Percentiles rank a stretch among this genome's conserved stretches.
Conservation (phyloP, 2,888 invertebrate genomes). For the Caenorhabditis sp. region DNA sequence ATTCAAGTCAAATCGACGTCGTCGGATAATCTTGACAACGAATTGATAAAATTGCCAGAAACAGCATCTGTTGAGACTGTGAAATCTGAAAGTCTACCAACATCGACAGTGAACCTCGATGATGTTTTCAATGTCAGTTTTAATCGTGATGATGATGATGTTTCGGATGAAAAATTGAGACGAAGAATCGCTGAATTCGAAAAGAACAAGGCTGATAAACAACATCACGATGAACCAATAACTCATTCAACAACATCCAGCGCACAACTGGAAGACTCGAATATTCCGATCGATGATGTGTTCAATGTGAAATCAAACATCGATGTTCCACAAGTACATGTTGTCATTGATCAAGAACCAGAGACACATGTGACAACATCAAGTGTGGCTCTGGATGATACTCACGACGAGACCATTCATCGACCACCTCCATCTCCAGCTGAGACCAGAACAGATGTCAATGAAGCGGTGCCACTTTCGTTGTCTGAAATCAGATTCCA, state of each 20-base stretch:
- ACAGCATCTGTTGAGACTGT: neutral
- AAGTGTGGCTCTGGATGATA: too few relatives aligned
- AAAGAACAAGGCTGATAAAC: slow-evolving; percentile 1
- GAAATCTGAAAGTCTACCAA: neutral
- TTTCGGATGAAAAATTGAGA: neutral
- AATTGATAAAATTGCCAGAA: neutral
- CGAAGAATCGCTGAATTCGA: slow-evolving; percentile 14
- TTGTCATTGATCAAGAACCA: neutral
- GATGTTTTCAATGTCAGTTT: slow-evolving; percentile 3
- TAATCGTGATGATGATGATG: neutral
- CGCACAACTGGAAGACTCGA: neutral
- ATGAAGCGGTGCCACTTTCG: too few relatives aligned
- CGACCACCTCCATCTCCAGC: neutral
- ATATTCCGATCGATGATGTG: neutral
- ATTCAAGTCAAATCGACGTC: too few relatives aligned
- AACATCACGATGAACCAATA: neutral
- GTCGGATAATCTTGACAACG: neutral
- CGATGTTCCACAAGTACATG: neutral
- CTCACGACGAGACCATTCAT: neutral
- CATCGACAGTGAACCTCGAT: neutral
- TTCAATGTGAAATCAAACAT: neutral
- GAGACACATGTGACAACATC: neutral
- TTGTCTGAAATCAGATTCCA: too few relatives aligned
- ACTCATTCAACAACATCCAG: neutral
- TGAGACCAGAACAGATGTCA: neutral